Base-by-base conservation (phyloP, 2,888 invertebrate genomes). In the Drosophila paranaensis region DNA sequence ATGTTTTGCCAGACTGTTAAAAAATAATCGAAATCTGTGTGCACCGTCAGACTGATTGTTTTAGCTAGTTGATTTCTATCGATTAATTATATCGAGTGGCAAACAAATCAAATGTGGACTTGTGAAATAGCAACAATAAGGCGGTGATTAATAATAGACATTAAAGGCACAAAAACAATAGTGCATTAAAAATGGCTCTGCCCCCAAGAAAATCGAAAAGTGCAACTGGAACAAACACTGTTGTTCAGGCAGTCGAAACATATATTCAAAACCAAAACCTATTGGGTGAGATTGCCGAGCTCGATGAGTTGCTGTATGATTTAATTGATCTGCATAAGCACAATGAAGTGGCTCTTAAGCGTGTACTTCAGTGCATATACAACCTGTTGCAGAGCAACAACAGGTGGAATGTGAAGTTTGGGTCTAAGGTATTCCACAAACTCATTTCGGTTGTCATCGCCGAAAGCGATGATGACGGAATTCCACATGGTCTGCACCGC, bases 201-300 rank as follows among this genome's bases (percentile, higher is more conserved):
- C 72, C 72, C 13, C 27, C 69, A 8, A 88, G 74, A 27, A 89
- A 73, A 72, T 71, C 74, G 25, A 79, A 62, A 39, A 84, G 81
- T 27, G 40, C 74, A 3, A 85, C 84, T 6, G 61, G 64, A 30
- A 85, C 88, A 1, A 72, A 85, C 33, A 90, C 88, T 0, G 88
- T 89, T 27, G 90, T 85, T 2, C 78, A 82, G 53, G 79, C 76
- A 6, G 45, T 86, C n/a, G 87, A 89, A 4, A 58, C 70, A 2
- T 90, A 77, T 54, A 90, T 86, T 30, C 83, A 88, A 30, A 86
- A 86, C 30, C 89, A 90, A 57, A 86, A 86, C 55, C 33, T 86
- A 14, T 48, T 88, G 16, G 90, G 89, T 2, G 89, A 88, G 20
- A 61, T 90, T 9, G 86, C 86, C 10, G 90, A 88, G 14, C 42